phyloP scores from a whole-genome alignment of 2,888 invertebrate species.

The Melinaea menophilus region DNA sequence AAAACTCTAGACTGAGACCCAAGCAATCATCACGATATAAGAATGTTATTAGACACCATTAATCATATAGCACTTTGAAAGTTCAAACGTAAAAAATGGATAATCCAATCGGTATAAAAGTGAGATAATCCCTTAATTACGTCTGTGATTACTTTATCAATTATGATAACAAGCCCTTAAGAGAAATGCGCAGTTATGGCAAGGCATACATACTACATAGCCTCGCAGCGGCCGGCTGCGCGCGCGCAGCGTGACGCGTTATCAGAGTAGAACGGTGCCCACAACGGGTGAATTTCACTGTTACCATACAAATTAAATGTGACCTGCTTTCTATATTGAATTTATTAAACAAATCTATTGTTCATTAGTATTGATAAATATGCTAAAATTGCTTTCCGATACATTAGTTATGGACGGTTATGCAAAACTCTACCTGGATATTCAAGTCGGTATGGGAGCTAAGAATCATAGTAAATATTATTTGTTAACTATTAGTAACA shows the following conservation, averaged over 20 bases:
- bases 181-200: neutral
- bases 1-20: too few relatives aligned
- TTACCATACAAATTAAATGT: constrained; percentile 47
- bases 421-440: too few relatives aligned
- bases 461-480: too few relatives aligned
- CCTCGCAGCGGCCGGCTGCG: constrained; percentile 31
- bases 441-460: too few relatives aligned
- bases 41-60: too few relatives aligned
- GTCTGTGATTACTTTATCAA: neutral
- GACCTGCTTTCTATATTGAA: constrained; percentile 49
- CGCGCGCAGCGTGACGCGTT: constrained; percentile 54
- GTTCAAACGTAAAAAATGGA: too few relatives aligned
- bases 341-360: constrained; percentile 19
- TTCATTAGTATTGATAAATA: constrained; percentile 11
- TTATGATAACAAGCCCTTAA: neutral
- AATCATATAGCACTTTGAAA: too few relatives aligned
- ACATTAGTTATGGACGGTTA: too few relatives aligned
- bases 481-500: too few relatives aligned
- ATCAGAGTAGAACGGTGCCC: constrained; percentile 54
- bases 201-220: neutral
- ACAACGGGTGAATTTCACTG: constrained; percentile 34
- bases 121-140: too few relatives aligned
- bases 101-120: too few relatives aligned
- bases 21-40: too few relatives aligned
- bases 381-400: neutral